phyloP scores from a whole-genome alignment of 2,797 vertebrate genomes.

The Karalla daura region DNA sequence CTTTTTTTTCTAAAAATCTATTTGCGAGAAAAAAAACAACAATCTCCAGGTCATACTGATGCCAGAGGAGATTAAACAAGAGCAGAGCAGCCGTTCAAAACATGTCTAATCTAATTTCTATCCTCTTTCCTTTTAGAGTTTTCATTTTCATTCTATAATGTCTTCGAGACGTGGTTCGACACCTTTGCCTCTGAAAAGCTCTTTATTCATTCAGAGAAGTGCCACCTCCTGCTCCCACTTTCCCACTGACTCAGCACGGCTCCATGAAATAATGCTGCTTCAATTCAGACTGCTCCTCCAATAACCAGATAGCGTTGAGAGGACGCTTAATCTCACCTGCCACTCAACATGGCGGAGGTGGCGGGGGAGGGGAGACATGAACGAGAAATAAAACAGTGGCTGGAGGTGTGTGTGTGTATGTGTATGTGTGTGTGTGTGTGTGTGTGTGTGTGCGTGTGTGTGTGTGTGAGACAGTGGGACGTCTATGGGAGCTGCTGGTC shows the following conservation, averaged over 20 bases:
- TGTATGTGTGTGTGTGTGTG: too few relatives aligned
- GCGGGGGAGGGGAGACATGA: constrained; percentile 53
- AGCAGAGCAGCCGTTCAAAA: constrained; percentile 63
- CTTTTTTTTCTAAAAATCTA: constrained; percentile 51
- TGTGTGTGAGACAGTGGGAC: constrained; percentile 33
- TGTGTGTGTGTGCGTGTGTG: too few relatives aligned
- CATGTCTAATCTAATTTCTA: constrained; percentile 70
- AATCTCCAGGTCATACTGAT: constrained; percentile 60
- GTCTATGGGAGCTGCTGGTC: constrained; percentile 28
- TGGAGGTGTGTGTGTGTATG: too few relatives aligned
- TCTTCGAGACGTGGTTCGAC: constrained; percentile 65
- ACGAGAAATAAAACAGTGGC: constrained; percentile 64
- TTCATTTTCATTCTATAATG: constrained; percentile 81
- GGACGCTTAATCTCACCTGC: constrained; percentile 80
- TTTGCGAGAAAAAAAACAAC: constrained; percentile 15
- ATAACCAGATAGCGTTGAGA: constrained; percentile 81
- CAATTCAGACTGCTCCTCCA: constrained; percentile 78
- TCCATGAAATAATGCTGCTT: constrained; percentile 80
- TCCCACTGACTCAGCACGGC: constrained; percentile 83
- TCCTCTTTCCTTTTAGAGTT: constrained; percentile 61
- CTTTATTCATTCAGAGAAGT: constrained; percentile 79
- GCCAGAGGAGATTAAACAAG: constrained; percentile 70
- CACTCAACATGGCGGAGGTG: constrained; percentile 72
- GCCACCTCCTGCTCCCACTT: constrained; percentile 57
- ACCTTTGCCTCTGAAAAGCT: constrained; percentile 67